Evolutionary conservation across 1,140 invertebrate species (phyloP).

Genomic region (Anastrepha obliqua): DNA sequence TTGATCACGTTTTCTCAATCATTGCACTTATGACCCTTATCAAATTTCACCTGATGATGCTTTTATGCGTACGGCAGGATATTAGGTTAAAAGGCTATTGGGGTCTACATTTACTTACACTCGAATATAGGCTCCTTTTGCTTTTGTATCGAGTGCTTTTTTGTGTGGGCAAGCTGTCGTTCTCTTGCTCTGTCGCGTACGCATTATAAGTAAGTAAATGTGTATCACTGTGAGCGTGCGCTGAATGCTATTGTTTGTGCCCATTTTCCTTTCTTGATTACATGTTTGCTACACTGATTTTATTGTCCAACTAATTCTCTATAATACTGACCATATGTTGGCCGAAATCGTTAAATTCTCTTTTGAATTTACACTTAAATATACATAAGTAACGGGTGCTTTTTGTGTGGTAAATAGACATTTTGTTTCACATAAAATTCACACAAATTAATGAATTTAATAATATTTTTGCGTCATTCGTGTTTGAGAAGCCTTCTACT

Average conservation of each 20-base stretch:
- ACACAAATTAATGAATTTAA: too few species aligned
- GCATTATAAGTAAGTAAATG: too few species aligned
- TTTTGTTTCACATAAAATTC: too few species aligned
- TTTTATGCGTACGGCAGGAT: slow-evolving; percentile 26
- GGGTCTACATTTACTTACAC: not conserved
- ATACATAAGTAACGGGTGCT: not conserved
- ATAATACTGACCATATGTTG: slow-evolving; percentile 28
- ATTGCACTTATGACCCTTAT: slow-evolving; percentile 58
- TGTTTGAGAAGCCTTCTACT: too few species aligned
- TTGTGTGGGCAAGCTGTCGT: not conserved
- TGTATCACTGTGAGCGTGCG: not conserved
- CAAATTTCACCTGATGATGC: slow-evolving; percentile 59
- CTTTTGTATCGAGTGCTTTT: not conserved
- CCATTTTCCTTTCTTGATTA: slow-evolving; percentile 28
- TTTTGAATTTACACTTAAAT: not conserved
- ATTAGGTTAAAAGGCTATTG: slow-evolving; percentile 19
- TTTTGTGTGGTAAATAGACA: too few species aligned
- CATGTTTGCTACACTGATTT: slow-evolving; percentile 39
- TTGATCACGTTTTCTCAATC: slow-evolving; percentile 58
- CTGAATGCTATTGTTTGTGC: not conserved
- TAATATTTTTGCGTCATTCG: too few species aligned
- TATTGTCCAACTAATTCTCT: slow-evolving; percentile 29
- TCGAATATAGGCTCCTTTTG: not conserved
- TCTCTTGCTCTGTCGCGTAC: too few species aligned
- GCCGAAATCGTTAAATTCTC: slow-evolving; percentile 2